Evolutionary conservation across 1,140 invertebrate species (phyloP).

Genomic region (Sminthurinus signatus): DNA sequence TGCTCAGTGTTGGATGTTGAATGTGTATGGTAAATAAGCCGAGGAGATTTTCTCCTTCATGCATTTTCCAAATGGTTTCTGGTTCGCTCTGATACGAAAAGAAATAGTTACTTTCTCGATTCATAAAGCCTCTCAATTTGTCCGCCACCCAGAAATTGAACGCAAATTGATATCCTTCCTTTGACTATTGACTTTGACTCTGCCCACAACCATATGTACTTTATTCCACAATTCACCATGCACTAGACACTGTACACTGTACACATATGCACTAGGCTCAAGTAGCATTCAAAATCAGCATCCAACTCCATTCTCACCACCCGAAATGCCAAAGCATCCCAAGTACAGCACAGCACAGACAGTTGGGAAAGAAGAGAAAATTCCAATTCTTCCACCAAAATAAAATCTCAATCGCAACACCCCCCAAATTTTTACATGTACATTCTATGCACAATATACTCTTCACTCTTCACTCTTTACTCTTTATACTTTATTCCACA

Average conservation of each 20-base stretch:
- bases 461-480: too few relatives aligned
- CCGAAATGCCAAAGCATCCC: too few relatives aligned
- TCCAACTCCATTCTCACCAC: too few relatives aligned
- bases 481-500: too few relatives aligned
- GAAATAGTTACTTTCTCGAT: conserved; percentile 31
- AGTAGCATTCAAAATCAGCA: too few relatives aligned
- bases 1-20: too few relatives aligned
- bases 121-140: conserved; percentile 33
- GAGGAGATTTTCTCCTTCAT: conserved; percentile 28
- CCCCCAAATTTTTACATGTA: too few relatives aligned
- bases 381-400: neutral
- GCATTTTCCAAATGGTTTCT: conserved; percentile 28
- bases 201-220: neutral
- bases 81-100: conserved; percentile 24
- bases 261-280: too few relatives aligned
- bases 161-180: conserved; percentile 31
- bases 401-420: neutral
- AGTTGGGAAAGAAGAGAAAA: neutral
- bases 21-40: conserved; percentile 25
- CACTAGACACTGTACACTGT: too few relatives aligned
- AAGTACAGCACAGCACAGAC: too few relatives aligned
- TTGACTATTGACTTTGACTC: conserved; percentile 9
- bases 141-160: conserved; percentile 23
- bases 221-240: too few relatives aligned
- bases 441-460: too few relatives aligned